Conservation (phyloP, 2,797 vertebrate species). For the Rallus crepitans region DNA sequence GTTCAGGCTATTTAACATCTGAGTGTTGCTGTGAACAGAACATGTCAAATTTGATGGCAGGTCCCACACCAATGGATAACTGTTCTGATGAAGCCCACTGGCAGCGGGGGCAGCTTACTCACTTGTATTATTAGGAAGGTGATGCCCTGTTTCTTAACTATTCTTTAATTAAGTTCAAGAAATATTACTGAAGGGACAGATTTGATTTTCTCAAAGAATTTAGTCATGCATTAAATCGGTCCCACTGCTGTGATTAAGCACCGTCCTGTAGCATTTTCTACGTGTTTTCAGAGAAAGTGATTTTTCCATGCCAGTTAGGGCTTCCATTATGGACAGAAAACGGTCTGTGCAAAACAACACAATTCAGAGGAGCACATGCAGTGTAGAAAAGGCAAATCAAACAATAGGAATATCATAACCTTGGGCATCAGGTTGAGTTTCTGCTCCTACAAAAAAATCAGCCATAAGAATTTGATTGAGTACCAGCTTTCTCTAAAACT, state of each 20-base stretch:
- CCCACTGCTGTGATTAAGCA: accelerated
- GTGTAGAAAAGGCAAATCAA: accelerated
- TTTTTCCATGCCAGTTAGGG: not conserved
- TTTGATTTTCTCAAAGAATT: not conserved
- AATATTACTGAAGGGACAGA: not conserved
- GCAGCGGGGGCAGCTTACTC: not conserved
- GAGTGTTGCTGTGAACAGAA: not conserved
- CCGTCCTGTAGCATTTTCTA: accelerated
- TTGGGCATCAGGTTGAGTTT: not conserved
- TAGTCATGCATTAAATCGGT: accelerated
- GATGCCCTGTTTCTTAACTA: accelerated
- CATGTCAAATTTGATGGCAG: accelerated
- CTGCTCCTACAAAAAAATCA: not conserved
- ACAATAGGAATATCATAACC: accelerated
- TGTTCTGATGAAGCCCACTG: not conserved
- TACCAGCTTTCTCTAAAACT: not conserved
- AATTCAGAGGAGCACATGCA: accelerated
- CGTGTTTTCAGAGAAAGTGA: accelerated
- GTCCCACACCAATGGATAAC: not conserved
- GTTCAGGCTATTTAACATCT: not conserved
- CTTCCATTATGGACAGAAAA: not conserved
- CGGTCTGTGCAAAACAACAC: accelerated
- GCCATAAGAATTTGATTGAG: accelerated
- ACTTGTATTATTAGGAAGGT: not conserved
- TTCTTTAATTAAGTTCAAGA: not conserved